phyloP scores from a whole-genome alignment of 35 echinoderm and acorn worm genomes.

The Nesometra sesokonis region DNA sequence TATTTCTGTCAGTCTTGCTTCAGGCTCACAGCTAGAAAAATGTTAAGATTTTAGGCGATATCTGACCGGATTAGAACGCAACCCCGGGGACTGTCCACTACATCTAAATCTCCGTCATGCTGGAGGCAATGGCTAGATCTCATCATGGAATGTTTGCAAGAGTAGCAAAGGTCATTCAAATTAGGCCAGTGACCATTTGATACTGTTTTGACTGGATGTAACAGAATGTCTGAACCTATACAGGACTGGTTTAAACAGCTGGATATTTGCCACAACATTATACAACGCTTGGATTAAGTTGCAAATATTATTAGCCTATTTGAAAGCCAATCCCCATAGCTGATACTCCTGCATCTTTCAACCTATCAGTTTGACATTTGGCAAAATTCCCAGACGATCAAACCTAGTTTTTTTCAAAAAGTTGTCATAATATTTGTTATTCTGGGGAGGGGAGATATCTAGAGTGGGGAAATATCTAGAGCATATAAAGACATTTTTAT shows the following conservation, averaged over 20 bases:
- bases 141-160: background rate
- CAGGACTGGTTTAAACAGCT: background rate
- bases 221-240: background rate
- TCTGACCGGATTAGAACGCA: too few species aligned
- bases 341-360: background rate
- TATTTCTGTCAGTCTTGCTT: too few species aligned
- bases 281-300: background rate
- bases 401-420: too few species aligned
- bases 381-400: background rate
- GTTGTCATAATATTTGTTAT: too few species aligned
- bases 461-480: too few species aligned
- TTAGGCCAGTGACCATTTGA: background rate
- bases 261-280: background rate
- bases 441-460: too few species aligned
- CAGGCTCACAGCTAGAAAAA: too few species aligned
- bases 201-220: background rate
- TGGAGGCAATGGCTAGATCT: background rate
- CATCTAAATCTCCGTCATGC: too few species aligned
- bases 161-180: background rate
- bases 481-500: too few species aligned
- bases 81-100: too few species aligned
- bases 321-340: background rate
- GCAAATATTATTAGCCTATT: background rate
- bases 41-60: too few species aligned
- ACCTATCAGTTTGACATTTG: background rate